Conservation (phyloP, 2,888 invertebrate species). For the Rotaria sp. region DNA sequence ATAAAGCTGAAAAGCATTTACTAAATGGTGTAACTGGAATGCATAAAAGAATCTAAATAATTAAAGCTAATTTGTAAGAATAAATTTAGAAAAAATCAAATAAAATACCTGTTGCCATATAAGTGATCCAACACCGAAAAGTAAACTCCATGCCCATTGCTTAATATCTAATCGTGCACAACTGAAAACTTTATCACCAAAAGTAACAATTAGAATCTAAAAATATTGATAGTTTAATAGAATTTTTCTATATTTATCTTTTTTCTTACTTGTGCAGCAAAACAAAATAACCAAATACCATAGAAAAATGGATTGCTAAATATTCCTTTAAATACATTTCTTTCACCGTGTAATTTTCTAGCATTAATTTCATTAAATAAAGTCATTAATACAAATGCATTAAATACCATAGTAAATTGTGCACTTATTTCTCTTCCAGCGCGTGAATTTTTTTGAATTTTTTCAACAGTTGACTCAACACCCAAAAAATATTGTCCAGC, state of each 20-base stretch:
- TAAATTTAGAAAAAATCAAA: not conserved
- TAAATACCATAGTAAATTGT: conserved; percentile 99
- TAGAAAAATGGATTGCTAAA: conserved; percentile 34
- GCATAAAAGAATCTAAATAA: not conserved
- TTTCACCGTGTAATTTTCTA: conserved; percentile 95
- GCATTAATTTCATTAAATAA: conserved; percentile 99
- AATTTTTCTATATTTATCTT: not conserved
- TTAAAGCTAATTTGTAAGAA: not conserved
- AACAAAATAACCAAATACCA: conserved; percentile 37
- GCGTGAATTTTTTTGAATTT: not conserved
- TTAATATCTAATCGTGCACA: conserved; percentile 81
- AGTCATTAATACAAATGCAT: conserved; percentile 99
- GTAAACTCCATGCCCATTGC: conserved; percentile 97
- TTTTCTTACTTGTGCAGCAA: conserved; percentile 28
- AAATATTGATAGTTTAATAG: not conserved
- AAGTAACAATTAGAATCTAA: conserved; percentile 88
- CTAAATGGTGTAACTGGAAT: not conserved
- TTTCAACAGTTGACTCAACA: not conserved
- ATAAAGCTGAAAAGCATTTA: not conserved
- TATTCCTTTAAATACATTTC: conserved; percentile 85
- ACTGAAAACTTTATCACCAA: conserved; percentile 91
- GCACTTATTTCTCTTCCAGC: conserved; percentile 65
- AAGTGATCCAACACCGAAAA: conserved; percentile 89
- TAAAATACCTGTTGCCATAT: conserved; percentile 71
- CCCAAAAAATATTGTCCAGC: conserved; percentile 63